These are phyloP conservation scores for Bombus polaris DNA, from an alignment of 1,140 invertebrate species.

Conservation along the genomic window DNA sequence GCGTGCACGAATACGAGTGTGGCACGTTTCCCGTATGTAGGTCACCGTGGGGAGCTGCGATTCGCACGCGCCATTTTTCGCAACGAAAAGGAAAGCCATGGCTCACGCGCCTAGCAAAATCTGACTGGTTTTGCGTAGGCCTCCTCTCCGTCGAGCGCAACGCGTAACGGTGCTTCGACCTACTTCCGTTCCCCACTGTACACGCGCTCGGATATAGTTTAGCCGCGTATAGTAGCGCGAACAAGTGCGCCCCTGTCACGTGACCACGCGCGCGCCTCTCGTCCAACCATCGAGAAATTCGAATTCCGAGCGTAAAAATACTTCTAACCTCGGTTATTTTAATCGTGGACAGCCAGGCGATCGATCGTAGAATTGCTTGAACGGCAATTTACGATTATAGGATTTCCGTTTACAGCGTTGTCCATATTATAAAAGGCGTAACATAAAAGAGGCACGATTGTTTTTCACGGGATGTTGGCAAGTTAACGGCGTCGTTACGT, in stretches of 20 bases:
- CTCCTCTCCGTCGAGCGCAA: slow-evolving; percentile 58
- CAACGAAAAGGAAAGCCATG: slow-evolving; percentile 83
- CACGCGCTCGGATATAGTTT: slow-evolving; percentile 67
- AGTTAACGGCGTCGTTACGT: not conserved
- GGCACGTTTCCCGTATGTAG: slow-evolving; percentile 61
- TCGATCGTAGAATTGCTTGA: no score
- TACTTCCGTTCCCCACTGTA: slow-evolving; percentile 76
- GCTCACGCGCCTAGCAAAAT: slow-evolving; percentile 74
- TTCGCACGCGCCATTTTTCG: slow-evolving; percentile 83
- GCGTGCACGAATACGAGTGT: not conserved
- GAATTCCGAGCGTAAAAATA: slow-evolving; percentile 2
- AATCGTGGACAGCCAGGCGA: no score
- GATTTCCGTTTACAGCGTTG: not conserved
- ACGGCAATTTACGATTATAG: no score
- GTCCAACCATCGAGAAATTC: not conserved
- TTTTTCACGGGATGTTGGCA: not conserved
- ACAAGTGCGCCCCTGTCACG: slow-evolving; percentile 49
- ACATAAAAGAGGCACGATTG: no score
- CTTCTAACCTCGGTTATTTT: not conserved
- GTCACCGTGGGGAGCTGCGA: slow-evolving; percentile 68
- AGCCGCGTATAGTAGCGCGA: slow-evolving; percentile 54
- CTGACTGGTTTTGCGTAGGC: slow-evolving; percentile 71
- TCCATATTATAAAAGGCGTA: no score
- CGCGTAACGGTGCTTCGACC: slow-evolving; percentile 80
- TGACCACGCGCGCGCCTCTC: slow-evolving; percentile 2